These are phyloP conservation scores for Etheostoma cragini DNA, from an alignment of 2,113 vertebrate species.

Conservation along the genomic window DNA sequence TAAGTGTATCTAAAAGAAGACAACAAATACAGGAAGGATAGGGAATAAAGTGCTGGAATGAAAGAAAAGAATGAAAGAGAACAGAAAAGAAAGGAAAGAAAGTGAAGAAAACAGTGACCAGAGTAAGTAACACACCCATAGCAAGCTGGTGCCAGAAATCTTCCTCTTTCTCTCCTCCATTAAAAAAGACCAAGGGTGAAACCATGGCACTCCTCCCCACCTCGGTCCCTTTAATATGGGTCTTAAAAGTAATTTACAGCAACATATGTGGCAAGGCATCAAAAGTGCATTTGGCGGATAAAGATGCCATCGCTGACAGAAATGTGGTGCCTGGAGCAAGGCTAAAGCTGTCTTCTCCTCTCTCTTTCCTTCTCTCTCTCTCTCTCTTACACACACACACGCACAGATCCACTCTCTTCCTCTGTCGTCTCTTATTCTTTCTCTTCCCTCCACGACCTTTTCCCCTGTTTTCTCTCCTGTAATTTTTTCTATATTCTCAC, in stretches of 20 bases:
- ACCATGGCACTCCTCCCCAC: slow-evolving; percentile 35
- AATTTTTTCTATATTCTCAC: slow-evolving; percentile 20
- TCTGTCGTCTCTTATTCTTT: slow-evolving; percentile 1
- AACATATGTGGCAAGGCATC: slow-evolving; percentile 75
- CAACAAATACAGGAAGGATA: not conserved
- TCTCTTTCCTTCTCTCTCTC: slow-evolving; percentile 22
- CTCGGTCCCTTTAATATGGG: slow-evolving; percentile 48
- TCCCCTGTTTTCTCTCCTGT: not conserved
- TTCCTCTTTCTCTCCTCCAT: slow-evolving; percentile 42
- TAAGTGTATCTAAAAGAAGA: not conserved
- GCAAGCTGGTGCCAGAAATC: slow-evolving; percentile 57
- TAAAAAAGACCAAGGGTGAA: slow-evolving; percentile 59
- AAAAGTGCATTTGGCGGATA: slow-evolving; percentile 82
- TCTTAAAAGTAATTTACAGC: slow-evolving; percentile 79
- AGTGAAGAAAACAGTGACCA: slow-evolving; percentile 2
- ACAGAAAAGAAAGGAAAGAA: slow-evolving; percentile 6
- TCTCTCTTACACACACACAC: slow-evolving; percentile 1
- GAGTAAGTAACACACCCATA: slow-evolving; percentile 24
- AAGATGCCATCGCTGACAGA: slow-evolving; percentile 76
- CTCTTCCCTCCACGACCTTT: slow-evolving; percentile 14
- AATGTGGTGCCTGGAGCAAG: slow-evolving; percentile 71
- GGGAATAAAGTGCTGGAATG: not conserved
- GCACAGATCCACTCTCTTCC: slow-evolving; percentile 22
- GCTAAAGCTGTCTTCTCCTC: slow-evolving; percentile 46
- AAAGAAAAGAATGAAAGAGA: not conserved